Percentiles rank a stretch among this genome's conserved stretches.
phyloP scores from a whole-genome alignment of 1,140 invertebrate genomes.

The Drosophila sucinea region DNA sequence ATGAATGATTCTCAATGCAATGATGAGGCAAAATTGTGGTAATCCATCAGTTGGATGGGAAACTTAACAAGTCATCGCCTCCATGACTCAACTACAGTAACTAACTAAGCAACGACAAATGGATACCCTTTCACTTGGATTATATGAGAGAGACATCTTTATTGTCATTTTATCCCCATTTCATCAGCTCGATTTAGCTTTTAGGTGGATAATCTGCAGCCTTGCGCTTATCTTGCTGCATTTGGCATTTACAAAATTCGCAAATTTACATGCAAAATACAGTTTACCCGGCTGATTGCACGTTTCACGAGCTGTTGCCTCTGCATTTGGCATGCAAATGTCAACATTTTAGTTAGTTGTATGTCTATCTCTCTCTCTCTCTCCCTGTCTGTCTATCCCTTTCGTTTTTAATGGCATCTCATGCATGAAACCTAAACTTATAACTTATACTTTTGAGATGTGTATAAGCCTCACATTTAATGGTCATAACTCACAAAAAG shows the following conservation, averaged over 20 bases:
- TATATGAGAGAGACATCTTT: no score
- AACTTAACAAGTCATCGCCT: conserved; percentile 2
- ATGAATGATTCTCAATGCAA: conserved; percentile 23
- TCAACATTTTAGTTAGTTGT: conserved; percentile 56
- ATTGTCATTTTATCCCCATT: background rate
- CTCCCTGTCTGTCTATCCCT: conserved; percentile 44
- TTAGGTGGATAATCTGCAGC: background rate
- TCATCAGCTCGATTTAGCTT: background rate
- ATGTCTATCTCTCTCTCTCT: conserved; percentile 16
- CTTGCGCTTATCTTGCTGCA: background rate
- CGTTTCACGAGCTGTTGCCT: conserved; percentile 61
- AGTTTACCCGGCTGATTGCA: conserved; percentile 28
- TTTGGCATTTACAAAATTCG: conserved; percentile 25
- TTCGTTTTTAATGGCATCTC: conserved; percentile 59
- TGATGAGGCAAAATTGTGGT: background rate
- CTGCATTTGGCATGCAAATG: conserved; percentile 77
- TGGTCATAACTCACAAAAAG: conserved; percentile 60
- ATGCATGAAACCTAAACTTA: conserved; percentile 40
- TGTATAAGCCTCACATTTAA: conserved; percentile 58
- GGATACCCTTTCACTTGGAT: background rate
- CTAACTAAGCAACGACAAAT: background rate
- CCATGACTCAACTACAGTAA: background rate
- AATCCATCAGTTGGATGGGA: conserved; percentile 9
- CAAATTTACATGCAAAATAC: conserved; percentile 60
- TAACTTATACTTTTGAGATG: background rate